A percentile compares a stretch with the other conserved stretches of the same genome.
Evolutionary conservation across 2,113 vertebrate species (phyloP).

Genomic region (Zosterops hypoxanthus): DNA sequence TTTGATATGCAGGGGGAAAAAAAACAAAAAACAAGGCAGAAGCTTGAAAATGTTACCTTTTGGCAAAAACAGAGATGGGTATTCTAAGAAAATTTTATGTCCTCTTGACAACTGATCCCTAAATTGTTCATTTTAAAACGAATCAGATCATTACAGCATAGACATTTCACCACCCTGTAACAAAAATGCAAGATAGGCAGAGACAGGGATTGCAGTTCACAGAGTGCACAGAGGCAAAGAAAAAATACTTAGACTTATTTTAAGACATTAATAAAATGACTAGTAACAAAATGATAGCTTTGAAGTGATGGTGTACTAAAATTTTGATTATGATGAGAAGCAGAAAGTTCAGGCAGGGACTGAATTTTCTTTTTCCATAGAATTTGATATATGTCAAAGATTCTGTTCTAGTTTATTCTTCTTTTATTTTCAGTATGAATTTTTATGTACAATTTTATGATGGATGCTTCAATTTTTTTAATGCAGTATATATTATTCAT

Average conservation of each 20-base stretch:
- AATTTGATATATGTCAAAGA: background rate
- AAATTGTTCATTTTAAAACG: background rate
- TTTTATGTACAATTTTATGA: background rate
- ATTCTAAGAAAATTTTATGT: background rate
- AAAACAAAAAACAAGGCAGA: background rate
- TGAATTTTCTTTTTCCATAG: background rate
- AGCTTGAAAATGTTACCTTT: background rate
- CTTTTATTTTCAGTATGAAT: background rate
- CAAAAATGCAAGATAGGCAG: background rate
- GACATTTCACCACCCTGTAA: background rate
- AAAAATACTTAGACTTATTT: background rate
- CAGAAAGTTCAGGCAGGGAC: background rate
- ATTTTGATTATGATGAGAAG: background rate
- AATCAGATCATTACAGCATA: background rate
- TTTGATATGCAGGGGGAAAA: background rate
- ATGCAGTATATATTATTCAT: background rate
- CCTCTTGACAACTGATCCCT: background rate
- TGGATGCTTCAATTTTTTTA: background rate
- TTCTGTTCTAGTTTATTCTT: background rate
- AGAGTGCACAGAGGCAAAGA: background rate
- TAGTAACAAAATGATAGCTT: background rate
- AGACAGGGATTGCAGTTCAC: background rate
- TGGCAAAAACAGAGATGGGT: accelerated
- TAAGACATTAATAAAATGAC: background rate
- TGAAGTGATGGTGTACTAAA: background rate